These are phyloP conservation scores for Dusona sp. DNA, from an alignment of 2,888 invertebrate genomes.

Conservation along the genomic window DNA sequence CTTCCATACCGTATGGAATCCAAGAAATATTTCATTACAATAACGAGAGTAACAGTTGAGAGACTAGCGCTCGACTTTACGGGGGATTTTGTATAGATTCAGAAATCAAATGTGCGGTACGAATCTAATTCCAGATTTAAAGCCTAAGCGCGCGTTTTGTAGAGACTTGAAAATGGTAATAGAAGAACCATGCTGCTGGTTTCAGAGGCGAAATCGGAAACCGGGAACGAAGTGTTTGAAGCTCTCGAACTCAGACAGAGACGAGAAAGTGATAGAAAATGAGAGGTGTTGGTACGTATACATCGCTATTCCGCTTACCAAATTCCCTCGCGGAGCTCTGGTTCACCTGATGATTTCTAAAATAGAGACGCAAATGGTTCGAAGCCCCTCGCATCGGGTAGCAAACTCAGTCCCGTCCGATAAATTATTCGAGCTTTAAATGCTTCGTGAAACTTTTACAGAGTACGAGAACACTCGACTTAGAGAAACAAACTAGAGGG, in stretches of 20 bases:
- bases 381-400: constrained; percentile 20
- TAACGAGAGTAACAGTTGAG: constrained; percentile 2
- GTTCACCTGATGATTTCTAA: constrained; percentile 42
- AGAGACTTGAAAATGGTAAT: constrained; percentile 17
- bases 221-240: constrained; percentile 37
- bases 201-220: constrained; percentile 8
- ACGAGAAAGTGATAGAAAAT: constrained; percentile 4
- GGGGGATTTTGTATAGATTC: constrained; percentile 41
- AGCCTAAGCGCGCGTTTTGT: constrained; percentile 24
- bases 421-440: constrained; percentile 56
- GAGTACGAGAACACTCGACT: constrained; percentile 35
- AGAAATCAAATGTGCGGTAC: constrained; percentile 8
- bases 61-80: neutral
- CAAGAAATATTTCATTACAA: constrained; percentile 45
- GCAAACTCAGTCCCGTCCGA: constrained; percentile 30
- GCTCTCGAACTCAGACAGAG: constrained; percentile 11
- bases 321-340: constrained; percentile 16
- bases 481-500: constrained; percentile 29
- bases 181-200: constrained; percentile 10
- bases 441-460: constrained; percentile 56
- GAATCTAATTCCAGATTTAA: constrained; percentile 50
- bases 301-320: constrained; percentile 27
- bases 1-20: neutral
- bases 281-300: constrained; percentile 10
- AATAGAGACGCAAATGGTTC: constrained; percentile 53